phyloP scores from a whole-genome alignment of 2,888 invertebrate genomes.

The Brassicogethes aeneus region DNA sequence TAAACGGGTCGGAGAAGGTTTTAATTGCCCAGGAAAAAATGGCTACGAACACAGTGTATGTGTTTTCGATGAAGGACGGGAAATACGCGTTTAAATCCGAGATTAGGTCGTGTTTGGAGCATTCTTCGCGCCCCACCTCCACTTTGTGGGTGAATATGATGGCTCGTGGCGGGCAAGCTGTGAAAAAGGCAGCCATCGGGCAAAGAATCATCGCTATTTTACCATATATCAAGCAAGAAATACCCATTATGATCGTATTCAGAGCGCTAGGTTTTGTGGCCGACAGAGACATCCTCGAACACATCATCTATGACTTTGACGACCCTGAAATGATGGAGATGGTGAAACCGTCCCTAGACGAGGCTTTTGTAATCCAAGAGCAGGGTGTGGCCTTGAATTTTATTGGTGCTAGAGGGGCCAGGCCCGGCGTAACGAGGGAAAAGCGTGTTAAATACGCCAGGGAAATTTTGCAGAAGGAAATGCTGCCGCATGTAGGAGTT shows the following conservation, averaged over 20 bases:
- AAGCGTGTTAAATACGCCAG: conserved; percentile 98
- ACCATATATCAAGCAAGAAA: conserved; percentile 98
- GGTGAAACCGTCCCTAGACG: conserved; percentile 97
- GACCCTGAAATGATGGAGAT: conserved; percentile 99
- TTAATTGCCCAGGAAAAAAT: conserved; percentile 99
- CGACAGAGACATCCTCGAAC: conserved; percentile 97
- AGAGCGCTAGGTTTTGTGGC: conserved; percentile 97
- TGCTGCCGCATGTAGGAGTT: conserved; percentile 98
- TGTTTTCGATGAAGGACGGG: conserved; percentile 98
- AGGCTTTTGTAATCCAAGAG: conserved; percentile 99
- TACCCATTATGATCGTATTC: conserved; percentile 99
- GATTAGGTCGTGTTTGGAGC: conserved; percentile 89
- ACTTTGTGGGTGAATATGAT: conserved; percentile 99
- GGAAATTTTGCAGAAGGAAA: conserved; percentile 99
- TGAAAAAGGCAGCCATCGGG: conserved; percentile 98
- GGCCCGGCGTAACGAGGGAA: conserved; percentile 97
- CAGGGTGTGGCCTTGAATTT: conserved; percentile 98
- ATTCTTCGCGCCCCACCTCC: conserved; percentile 91
- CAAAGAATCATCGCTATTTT: conserved; percentile 96
- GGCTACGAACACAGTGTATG: conserved; percentile 99
- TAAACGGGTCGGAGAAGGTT: conserved; percentile 92
- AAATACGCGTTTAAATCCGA: conserved; percentile 99
- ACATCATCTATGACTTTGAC: conserved; percentile 99
- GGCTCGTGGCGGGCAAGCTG: conserved; percentile 96
- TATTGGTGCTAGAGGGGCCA: conserved; percentile 94